Base-by-base conservation (phyloP, 2,113 vertebrate genomes). In the Oceanites oceanicus region DNA sequence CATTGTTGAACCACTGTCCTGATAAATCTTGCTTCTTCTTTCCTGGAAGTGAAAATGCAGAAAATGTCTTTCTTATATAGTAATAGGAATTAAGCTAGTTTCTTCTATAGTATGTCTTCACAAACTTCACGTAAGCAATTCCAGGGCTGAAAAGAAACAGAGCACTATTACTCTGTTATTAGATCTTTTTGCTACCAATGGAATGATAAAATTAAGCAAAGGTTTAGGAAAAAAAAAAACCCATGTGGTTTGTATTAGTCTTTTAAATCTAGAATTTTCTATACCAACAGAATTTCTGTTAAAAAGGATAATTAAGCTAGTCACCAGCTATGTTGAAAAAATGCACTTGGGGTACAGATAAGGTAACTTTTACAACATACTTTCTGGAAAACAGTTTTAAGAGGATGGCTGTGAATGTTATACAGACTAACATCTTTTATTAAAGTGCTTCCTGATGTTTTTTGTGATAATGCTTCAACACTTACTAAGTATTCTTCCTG, bases 151-250 rank as follows among this genome's bases (percentile, higher is more conserved):
- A 47, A 77, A 65, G 56, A 84, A 86, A n/a, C 14, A 50, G n/a
- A 50, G 34, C 23, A 3, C 29, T 76, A 0, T 40, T 27, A 18
- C 16, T 65, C 40, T 76, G 23, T 62, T 62, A 15, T 7, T 59
- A 47, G 47, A 30, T 44, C 11, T 13, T 78, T 72, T 78, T 77
- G 10, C 50, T 89, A 40, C 11, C 42, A 32, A 6, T 42, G 22
- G 20, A 76, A 83, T 68, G 55, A 29, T 26, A 62, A 56, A 93
- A 70, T 4, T 8, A 92, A 77, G 40, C 49, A 62, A 53, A 79
- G 23, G 4, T 40, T 50, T 21, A 5, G 7, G 18, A 22, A 6
- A 2, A 3, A 15, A 10, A 7, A 9, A 36, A 4, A 30, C 13
- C n/a, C 4, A 4, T 11, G 9, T 40, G 7, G 38, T 7, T 49